Evolutionary conservation across 2,113 vertebrate genomes (phyloP), one percentile per base, ranked within the genome.

Genomic region (Xiphias gladius): DNA sequence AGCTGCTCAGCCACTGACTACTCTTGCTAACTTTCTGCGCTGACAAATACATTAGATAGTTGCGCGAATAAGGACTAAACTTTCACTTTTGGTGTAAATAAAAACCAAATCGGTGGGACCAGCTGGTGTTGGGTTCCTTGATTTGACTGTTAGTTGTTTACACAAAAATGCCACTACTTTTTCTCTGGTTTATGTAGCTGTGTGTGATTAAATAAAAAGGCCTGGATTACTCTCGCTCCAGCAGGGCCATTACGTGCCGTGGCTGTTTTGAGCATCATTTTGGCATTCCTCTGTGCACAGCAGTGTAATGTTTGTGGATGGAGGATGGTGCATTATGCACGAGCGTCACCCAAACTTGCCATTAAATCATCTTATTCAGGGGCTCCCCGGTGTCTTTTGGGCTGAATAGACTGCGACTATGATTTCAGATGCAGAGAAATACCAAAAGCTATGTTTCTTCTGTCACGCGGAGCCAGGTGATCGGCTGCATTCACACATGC

Each of bases 141-240:
- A 70, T 55, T 76, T 32, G 35, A 41, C 3, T 46, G 9, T 55
- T 26, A 30, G 8, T 32, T 59, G 5, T 32, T 52, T 41, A 22
- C 35, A n/a, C 43, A 2, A 61, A 50, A 67, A 16, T 7, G 7
- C 9, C 22, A 28, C 59, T 30, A 26, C 37, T 55, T 37, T 12
- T 41, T 28, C 32, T 86, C 5, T 73, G 35, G 41, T 73, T 65
- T 67, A 32, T 77, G 61, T 43, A n/a, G 39, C 73, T 19, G 48
- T 22, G 24, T 67, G 55, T 30, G 35, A 82, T 75, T 71, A n/a
- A 39, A 73, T 70, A 61, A 82, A 69, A 63, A 83, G 20, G 35
- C 46, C 61, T 67, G 66, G 73, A 71, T 80, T 78, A 19, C 74
- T 76, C 57, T 80, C 59, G 65, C 72, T 78, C 59, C 83, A 80